Percentiles rank a stretch among this genome's conserved stretches.
Conservation (phyloP, 2,113 vertebrate species). For the Hiodon tergisus region DNA sequence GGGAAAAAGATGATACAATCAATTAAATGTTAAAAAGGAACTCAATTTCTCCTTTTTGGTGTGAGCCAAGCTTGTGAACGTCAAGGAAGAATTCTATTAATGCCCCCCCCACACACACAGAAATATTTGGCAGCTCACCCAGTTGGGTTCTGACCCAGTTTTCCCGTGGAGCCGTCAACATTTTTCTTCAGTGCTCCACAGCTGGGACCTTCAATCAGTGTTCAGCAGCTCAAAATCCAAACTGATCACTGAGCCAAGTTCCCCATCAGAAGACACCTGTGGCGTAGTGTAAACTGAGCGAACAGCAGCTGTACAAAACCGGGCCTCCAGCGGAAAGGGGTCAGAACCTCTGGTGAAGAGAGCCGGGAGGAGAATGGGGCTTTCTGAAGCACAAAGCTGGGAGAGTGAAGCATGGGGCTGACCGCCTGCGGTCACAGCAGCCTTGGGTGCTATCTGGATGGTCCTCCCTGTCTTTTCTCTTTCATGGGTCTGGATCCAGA, state of each 20-base stretch:
- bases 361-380: background rate
- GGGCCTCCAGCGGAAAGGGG: background rate
- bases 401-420: conserved; percentile 11
- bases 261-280: conserved; percentile 17
- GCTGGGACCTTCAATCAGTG: conserved; percentile 35
- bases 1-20: background rate
- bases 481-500: background rate
- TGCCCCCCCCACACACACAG: conserved; percentile 16
- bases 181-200: conserved; percentile 27
- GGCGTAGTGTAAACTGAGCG: conserved; percentile 15
- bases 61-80: conserved; percentile 46
- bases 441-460: background rate
- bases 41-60: background rate
- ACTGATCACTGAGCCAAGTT: conserved; percentile 8
- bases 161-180: conserved; percentile 29
- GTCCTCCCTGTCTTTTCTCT: background rate
- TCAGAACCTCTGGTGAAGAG: conserved; percentile 3
- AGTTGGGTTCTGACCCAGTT: conserved; percentile 36
- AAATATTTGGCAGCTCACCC: conserved; percentile 35
- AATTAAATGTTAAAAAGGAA: background rate
- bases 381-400: conserved; percentile 10
- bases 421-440: background rate
- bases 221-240: conserved; percentile 16
- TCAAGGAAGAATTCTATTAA: conserved; percentile 48
- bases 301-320: conserved; percentile 13